Evolutionary conservation across 2,797 vertebrate species (phyloP), one percentile per base, ranked within the genome.

Genomic region (Malacoctenus gilli): DNA sequence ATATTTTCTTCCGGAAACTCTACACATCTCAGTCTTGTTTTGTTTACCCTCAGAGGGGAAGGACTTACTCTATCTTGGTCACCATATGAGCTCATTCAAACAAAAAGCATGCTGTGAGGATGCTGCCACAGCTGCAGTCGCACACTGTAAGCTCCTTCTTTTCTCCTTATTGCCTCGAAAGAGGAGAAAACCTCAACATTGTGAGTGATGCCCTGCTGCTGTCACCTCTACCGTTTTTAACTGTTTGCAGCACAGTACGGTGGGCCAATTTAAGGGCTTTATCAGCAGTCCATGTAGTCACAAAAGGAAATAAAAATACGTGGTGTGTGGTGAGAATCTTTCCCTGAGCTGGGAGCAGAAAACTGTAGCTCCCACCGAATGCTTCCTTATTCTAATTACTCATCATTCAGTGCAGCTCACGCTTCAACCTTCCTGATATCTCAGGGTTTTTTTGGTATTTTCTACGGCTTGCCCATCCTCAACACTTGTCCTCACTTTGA

Each of bases 351-450:
- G 50, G 69, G 32, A 68, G 57, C 54, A 43, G 36, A 68, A 58
- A 59, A 50, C 49, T 75, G 30, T 37, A 10, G 0, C 50, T 71
- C 65, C 61, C 63, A 72, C 72, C 61, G 72, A 85, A 57, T 39
- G n/a, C 40, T 69, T 56, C 53, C 44, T 39, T 36, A 23, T 63
- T 77, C 50, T 65, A 82, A 84, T 83, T 79, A 77, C 43, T 42
- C 68, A 66, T 20, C 51, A 73, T 79, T 65, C 64, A 69, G 40
- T 60, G 64, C 32, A 43, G 34, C 4, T 12, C 48, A 60, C 34
- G 25, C 11, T 60, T 30, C 39, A 55, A 71, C 68, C 61, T 42
- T 32, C 18, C 34, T 35, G 10, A 25, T 67, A 41, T 71, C 59
- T 57, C 47, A 65, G 47, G 52, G 38, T 60, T 43, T 11, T 30